Base-by-base conservation (phyloP, 2,113 vertebrate species). In the Excalfactoria chinensis region DNA sequence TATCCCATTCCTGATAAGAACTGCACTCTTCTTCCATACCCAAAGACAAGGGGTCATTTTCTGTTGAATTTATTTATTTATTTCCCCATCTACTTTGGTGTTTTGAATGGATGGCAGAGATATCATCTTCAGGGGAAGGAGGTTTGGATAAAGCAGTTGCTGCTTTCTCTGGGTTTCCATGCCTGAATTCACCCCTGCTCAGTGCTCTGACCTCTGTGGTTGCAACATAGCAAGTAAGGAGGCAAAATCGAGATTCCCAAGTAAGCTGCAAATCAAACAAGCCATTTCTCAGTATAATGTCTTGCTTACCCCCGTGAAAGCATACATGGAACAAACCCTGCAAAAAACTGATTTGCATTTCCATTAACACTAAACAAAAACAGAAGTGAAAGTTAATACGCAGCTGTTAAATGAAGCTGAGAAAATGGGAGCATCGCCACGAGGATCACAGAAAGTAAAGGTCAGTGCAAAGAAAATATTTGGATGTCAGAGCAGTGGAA, bases 301-400 rank as follows among this genome's bases (percentile, higher is more conserved):
- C 4, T 37, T 58, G 55, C 3, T 28, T 3, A 11, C 11, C 75
- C 19, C 28, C 25, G 25, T 8, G 80, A 59, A 85, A 55, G 11
- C 2, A 1, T 67, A 5, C 2, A 1, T 77, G 37, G 68, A 80
- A 63, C 28, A 76, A 89, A 20, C 75, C 46, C 3, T 73, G 37
- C 58, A 67, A 87, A 30, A 96, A 91, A 7, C 46, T 48, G 44
- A 51, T 80, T 64, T 69, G 60, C 48, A 59, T 91, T 89, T 87
- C 64, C 62, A 74, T 85, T 95, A 71, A 94, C 89, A 64, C n/a
- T 40, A 81, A 73, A 89, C 68, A 46, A 76, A 85, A 89, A 32
- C 49, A 59, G 64, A 69, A 86, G 37, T 71, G 74, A 20, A 85
- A 83, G 44, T 53, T 78, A 93, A 43, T n/a, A 34, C 35, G 28